Base-by-base conservation (phyloP, 2,113 vertebrate species). In the Alligator mississippiensis region DNA sequence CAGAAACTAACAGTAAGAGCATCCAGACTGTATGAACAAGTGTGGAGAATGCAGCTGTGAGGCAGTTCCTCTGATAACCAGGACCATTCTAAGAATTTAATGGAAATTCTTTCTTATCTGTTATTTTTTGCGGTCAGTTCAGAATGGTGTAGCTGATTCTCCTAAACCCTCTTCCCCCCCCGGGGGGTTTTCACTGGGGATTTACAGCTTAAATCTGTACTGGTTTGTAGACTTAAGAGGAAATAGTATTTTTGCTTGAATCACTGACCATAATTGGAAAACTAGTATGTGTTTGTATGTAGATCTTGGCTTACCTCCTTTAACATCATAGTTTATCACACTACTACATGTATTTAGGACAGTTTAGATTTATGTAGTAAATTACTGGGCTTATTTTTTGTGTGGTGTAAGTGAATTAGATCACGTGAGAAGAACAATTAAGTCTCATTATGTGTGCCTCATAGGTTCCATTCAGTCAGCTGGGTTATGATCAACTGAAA, bases 401-500 rank as follows among this genome's bases (percentile, higher is more conserved):
- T 87, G 82, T 74, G 87, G 66, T 82, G 77, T 87, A 93, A 95
- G 94, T 97, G 66, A 61, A 79, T 66, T 93, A 84, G 85, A 62
- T 84, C 88, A 93, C 78, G 84, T 95, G 89, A 94, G 30, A 47
- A 47, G 47, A 62, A 4, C 80, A 89, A 96, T 97, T 95, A 97
- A 96, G 87, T 81, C 84, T 96, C 85, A 96, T 97, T 97, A 95
- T 82, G 85, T 58, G 87, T 97, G 95, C 95, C 74, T 95, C 90
- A 77, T 54, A 72, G 91, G 84, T 93, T 96, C 95, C 76, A 90
- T 96, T 97, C 91, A 95, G 74, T 70, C 92, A 94, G 76, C 75
- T 6, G 84, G 84, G 82, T 25, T 90, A 68, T 78, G 92, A 90
- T 94, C 89, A 87, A 87, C 75, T 84, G 87, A 61, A 91, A 57